Evolutionary conservation across 2,113 vertebrate species (phyloP), one percentile per base, ranked within the genome.

Genomic region (Prinia subflava): DNA sequence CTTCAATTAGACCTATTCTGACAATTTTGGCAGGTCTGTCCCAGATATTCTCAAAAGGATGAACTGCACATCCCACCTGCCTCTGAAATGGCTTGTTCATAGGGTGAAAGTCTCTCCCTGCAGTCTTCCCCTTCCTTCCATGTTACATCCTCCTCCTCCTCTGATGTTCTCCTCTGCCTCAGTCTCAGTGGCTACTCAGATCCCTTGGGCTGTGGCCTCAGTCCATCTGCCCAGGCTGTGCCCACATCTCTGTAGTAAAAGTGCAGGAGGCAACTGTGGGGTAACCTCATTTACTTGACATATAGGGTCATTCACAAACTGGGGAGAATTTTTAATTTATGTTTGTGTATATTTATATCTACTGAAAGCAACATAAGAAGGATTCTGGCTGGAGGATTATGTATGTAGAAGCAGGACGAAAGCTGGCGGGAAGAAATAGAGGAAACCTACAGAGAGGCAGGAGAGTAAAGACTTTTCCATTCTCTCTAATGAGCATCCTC

Each of bases 271-370:
- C 24, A 33, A 2, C 22, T 35, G 18, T 14, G 10, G 23, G 3
- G 16, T 15, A 63, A 82, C 15, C 12, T 55, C 30, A 47, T 47
- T 63, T 71, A 8, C 30, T 27, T 3, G 1, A 41, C 8, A 20
- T 25, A 14, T 20, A 16, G 28, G 16, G 9, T 64, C 68, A 47
- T 44, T 73, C 30, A 68, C n/a, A 24, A 81, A 11, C 14, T 9
- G 12, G 3, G 3, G 3, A 24, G 13, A 57, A 37, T 15, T 46
- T 65, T 30, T 0, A 15, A 53, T 30, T n/a, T 44, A 3, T 22
- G 2, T 19, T 37, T 27, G 10, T 50, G 25, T 15, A 7, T 76
- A 30, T 12, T 33, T 55, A 2, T 50, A 59, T 20, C 11, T 50
- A 31, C 37, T 37, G 35, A 62, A 89, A 77, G 16, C 27, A 74